Conservation (phyloP, 2,113 vertebrate genomes). For the Scortum barcoo region DNA sequence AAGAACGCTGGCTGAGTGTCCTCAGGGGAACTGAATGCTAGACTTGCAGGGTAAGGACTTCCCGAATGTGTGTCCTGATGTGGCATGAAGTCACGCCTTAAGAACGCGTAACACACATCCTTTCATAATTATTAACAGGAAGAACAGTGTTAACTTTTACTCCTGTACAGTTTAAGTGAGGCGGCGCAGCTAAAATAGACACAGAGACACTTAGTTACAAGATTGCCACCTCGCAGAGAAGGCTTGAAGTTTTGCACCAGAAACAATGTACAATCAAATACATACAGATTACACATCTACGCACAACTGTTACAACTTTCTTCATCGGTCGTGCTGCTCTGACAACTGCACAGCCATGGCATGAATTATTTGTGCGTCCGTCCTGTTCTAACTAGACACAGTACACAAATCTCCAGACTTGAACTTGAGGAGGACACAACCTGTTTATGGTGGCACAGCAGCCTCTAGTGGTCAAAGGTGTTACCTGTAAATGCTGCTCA, state of each 20-base stretch:
- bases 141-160: background rate
- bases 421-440: background rate
- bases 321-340: background rate
- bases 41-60: background rate
- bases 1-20: background rate
- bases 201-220: background rate
- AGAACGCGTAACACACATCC: background rate
- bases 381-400: background rate
- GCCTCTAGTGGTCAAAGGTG: slow-evolving; percentile 71
- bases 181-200: background rate
- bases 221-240: background rate
- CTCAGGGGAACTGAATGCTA: background rate
- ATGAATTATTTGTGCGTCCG: background rate
- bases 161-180: background rate
- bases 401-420: background rate
- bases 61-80: background rate
- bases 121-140: background rate
- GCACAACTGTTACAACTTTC: background rate
- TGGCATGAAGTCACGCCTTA: background rate
- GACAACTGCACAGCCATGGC: background rate
- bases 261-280: background rate
- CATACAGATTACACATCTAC: background rate
- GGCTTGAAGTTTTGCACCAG: background rate
- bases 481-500: background rate
- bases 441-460: slow-evolving; percentile 57